Base-by-base conservation (phyloP, 2,113 vertebrate genomes). In the Myotis brandtii region DNA sequence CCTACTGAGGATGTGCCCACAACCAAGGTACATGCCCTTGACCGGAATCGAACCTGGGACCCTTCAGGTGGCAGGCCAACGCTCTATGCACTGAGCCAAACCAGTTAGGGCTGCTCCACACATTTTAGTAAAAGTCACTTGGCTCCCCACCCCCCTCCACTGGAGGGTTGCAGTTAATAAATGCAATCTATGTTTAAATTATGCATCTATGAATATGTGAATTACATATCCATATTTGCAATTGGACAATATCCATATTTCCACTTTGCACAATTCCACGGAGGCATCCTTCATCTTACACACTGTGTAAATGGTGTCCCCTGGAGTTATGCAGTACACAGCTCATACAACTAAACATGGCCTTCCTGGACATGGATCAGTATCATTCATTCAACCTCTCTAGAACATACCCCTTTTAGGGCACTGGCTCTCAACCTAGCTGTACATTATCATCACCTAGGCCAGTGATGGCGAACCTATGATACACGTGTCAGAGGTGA, bases 151-250 rank as follows among this genome's bases (percentile, higher is more conserved):
- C 23, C 27, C 20, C 80, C 14, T 46, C 34, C n/a, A 40, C 43
- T 54, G 20, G 32, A 95, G 85, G 50, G 50, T 52, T 92, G 27
- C 40, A 48, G 43, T 66, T 81, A 81, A 77, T 37, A 86, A 77
- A 94, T 40, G 43, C 21, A 81, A 89, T 94, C 72, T 56, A 46
- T 70, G 37, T 86, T 94, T 92, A 64, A 91, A 81, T 86, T 86
- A 86, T 30, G 25, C 82, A 64, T 77, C 56, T 66, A 21, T 46
- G 30, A 52, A 76, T 69, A 75, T 46, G 67, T 76, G 34, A 89
- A 77, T 94, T 37, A 62, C 25, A 25, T 62, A 62, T 11, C 59
- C 59, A 62, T 62, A 62, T 62, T 27, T 62, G 10, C 59, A 62
- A 11, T 25, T 62, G 59, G 59, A 66, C 13, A 32, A 6, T 9